Evolutionary conservation across 2,888 invertebrate species (phyloP).

Genomic region (Chrysotoxum bicinctum): DNA sequence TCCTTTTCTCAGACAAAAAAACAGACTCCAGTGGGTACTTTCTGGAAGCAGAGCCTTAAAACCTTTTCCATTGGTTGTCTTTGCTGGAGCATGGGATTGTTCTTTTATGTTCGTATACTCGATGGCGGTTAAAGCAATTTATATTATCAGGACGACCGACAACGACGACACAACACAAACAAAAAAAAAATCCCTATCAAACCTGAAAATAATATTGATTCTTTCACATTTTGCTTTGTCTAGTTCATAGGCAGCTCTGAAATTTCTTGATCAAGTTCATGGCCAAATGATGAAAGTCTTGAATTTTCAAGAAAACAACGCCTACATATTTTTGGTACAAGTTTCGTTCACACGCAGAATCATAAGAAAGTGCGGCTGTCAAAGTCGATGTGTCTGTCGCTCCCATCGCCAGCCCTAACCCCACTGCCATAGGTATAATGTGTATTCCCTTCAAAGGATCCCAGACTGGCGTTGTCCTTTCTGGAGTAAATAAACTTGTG

Average conservation of each 20-base stretch:
- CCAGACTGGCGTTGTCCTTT: slow-evolving; percentile 67
- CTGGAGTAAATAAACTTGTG: slow-evolving; percentile 62
- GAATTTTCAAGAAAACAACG: slow-evolving; percentile 23
- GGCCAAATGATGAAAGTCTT: slow-evolving; percentile 32
- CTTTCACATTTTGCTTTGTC: background rate
- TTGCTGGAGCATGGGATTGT: background rate
- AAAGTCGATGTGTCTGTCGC: background rate
- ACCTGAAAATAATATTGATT: slow-evolving; percentile 25
- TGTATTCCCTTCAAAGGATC: background rate
- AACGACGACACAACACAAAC: background rate
- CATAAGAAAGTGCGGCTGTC: slow-evolving; percentile 22
- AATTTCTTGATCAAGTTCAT: slow-evolving; percentile 31
- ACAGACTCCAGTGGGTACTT: background rate
- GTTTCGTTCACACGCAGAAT: slow-evolving; percentile 18
- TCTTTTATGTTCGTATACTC: background rate
- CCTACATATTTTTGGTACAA: background rate
- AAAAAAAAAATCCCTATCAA: background rate
- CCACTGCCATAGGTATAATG: no score
- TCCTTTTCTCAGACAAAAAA: slow-evolving; percentile 28
- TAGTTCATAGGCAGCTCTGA: background rate
- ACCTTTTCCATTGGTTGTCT: background rate
- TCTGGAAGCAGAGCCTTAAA: background rate
- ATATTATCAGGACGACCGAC: background rate
- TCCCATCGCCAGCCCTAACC: no score
- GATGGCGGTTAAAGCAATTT: background rate